Base-by-base conservation (phyloP, 1,140 invertebrate species). In the Bombus impatiens region DNA sequence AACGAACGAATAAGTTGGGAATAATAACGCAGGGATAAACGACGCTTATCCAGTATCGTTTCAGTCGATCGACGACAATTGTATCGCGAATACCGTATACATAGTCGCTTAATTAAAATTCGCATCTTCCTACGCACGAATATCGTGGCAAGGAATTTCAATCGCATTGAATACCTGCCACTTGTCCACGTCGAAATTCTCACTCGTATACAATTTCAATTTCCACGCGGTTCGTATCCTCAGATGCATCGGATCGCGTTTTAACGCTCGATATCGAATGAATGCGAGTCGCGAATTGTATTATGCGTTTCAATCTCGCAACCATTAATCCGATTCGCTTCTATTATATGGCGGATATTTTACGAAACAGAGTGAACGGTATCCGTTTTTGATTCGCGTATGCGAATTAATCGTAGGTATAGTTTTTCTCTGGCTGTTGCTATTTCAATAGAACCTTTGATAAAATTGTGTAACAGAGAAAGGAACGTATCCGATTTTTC, bases 271-370 rank as follows among this genome's bases (percentile, higher is more conserved):
- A 77, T 59, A 57, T 25, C 47, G 47, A 15, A 74, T 35, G 6
- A 42, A 35, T 22, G 8, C 15, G 18, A 40, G 18, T 35, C 10
- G 37, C 15, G 53, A 9, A 59, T 72, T 42, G 47, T 35, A 59
- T 32, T 42, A n/a, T 72, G 79, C 44, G n/a, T 74, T 42, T 32
- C 47, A 71, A 44, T 74, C 72, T 32, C 6, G 18, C 22, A 22
- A 25, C 37, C 53, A 37, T 72, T 81, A 72, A 81, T 81, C 28
- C 68, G 79, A 81, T 71, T 81, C 37, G 47, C 28, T 28, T 40
- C 15, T 44, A 57, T 72, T 59, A 71, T 32, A 37, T 4, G 68
- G 12, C 65, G 25, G 65, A 79, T 28, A 37, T 68, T 35, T 32
- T 53, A 47, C 28, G 47, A 35, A 59, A 32, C 18, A 42, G 28